Evolutionary conservation across 2,797 vertebrate species (phyloP), one percentile per base, ranked within the genome.

Genomic region (Cuniculus paca): DNA sequence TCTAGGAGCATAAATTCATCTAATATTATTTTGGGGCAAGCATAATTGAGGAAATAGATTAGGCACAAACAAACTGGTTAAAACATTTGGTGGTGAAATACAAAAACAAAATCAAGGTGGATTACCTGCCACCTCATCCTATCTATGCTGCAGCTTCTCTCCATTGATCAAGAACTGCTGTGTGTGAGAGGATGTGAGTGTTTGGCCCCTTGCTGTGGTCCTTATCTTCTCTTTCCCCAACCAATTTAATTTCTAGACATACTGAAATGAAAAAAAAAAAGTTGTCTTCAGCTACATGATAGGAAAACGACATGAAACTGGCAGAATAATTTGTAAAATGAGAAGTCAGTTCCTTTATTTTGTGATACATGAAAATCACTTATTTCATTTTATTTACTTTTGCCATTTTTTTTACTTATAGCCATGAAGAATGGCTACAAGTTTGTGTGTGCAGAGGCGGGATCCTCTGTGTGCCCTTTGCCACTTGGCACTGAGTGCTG

Each of bases 11-110:
- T 65, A 80, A 58, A 72, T 36, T 91, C 42, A 61, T 54, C 94
- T 93, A 79, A 56, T 91, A 39, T 81, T 95, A 54, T 58, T 93
- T 52, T 92, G 42, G 78, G 48, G 24, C 7, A 61, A 74, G 7
- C 56, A 81, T 91, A 74, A 56, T 93, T 96, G 88, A 87, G 77
- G 52, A 78, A 65, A 83, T 93, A 28, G 50, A 54, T 86, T 65
- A 92, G 50, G 61, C 45, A 85, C 19, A 84, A 68, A 48, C 42
- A 88, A 81, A 60, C 56, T 82, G 48, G 54, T 54, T 75, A 80
- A 90, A 81, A 39, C 31, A 63, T 54, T 85, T 31, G 58, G 39
- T 14, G 77, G 52, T 87, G 42, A 84, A 94, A 88, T 83, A 17
- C 8, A 90, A 79, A 78, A 82, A 82, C 70, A 28, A 56, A 72